Evolutionary conservation across 2,797 vertebrate species (phyloP).

Genomic region (Nasua narica): DNA sequence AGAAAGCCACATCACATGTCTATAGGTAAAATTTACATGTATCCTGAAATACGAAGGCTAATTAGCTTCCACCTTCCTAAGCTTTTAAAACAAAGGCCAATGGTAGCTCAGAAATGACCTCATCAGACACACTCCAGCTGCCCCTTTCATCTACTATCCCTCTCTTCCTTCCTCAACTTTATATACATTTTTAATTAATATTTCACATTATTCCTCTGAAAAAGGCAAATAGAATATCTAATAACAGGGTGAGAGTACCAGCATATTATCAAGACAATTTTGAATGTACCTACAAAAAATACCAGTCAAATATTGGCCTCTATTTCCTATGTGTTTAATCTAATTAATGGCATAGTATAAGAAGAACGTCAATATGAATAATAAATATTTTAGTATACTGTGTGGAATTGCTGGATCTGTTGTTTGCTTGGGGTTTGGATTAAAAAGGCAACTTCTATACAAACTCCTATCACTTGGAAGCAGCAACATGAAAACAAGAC

Average conservation of each 20-base stretch:
- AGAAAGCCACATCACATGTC: background rate
- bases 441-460: background rate
- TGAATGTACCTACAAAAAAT: background rate
- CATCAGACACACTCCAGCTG: background rate
- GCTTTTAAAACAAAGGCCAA: conserved; percentile 47
- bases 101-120: background rate
- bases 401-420: background rate
- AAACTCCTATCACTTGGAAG: background rate
- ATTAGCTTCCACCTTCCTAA: background rate
- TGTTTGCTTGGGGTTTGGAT: background rate
- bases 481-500: background rate
- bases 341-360: background rate
- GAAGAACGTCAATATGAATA: background rate
- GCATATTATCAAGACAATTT: background rate
- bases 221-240: background rate
- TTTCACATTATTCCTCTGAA: background rate
- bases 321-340: background rate
- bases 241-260: background rate
- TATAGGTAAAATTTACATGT: conserved; percentile 40
- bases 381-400: background rate
- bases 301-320: background rate
- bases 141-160: background rate
- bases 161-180: background rate
- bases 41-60: conserved; percentile 47
- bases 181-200: background rate